A percentile compares a stretch with the other conserved stretches of the same genome.
phyloP scores from a whole-genome alignment of 2,888 invertebrate genomes.

The Morinoia aosen region DNA sequence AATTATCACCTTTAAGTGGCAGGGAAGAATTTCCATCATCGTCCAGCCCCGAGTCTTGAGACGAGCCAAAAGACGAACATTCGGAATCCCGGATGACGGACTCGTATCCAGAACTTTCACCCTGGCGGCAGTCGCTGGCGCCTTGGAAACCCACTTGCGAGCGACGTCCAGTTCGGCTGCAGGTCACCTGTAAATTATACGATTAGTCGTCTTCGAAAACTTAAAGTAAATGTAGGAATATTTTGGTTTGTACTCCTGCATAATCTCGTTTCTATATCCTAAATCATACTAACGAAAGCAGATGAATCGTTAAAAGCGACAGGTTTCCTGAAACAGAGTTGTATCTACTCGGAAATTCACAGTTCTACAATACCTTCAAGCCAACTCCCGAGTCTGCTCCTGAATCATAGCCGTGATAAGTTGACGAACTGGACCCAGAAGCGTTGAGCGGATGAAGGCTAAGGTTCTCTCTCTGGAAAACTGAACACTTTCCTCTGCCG shows the following conservation, averaged over 20 bases:
- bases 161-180: conserved; percentile 54
- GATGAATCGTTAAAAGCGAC: background rate
- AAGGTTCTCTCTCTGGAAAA: conserved; percentile 31
- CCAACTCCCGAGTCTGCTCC: conserved; percentile 67
- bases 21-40: conserved; percentile 69
- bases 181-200: conserved; percentile 59
- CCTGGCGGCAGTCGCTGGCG: conserved; percentile 72
- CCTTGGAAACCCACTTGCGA: conserved; percentile 24
- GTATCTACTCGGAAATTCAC: background rate
- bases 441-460: conserved; percentile 19
- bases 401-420: conserved; percentile 65
- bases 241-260: background rate
- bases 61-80: conserved; percentile 88
- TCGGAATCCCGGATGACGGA: conserved; percentile 87
- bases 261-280: background rate
- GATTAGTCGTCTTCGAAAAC: background rate
- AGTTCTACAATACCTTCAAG: conserved; percentile 59
- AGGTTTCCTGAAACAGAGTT: background rate
- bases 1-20: background rate
- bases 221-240: background rate
- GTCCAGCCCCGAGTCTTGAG: conserved; percentile 71
- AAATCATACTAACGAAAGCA: background rate
- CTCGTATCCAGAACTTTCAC: conserved; percentile 90
- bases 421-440: conserved; percentile 58
- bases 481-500: conserved; percentile 57